Evolutionary conservation across 2,888 invertebrate species (phyloP), one percentile per base, ranked within the genome.

Genomic region (Dryomyza anilis): DNA sequence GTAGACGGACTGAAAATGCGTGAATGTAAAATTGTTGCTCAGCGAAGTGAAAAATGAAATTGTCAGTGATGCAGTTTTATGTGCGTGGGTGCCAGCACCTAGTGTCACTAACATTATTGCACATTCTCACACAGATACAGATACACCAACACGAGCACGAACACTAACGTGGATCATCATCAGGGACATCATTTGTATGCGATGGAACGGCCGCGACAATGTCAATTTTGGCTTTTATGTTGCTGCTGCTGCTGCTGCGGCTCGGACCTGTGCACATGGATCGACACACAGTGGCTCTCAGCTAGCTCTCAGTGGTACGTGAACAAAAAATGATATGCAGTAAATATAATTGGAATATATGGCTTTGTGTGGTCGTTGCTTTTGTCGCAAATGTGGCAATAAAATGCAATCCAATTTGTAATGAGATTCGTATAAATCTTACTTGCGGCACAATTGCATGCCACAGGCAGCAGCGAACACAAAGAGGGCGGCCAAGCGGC

Each of bases 301-400:
- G 23, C 50, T 23, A 5, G 39, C 12, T 39, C n/a, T 12, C 25
- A 6, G 8, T 12, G 50, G 50, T 50, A 14, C 5, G 21, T 46
- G 46, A 7, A 23, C 46, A 14, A 66, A 69, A 70, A 71, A 71
- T 69, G 69, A 69, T 70, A 67, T 70, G 67, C 71, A 73, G 71
- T 69, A 69, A 72, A 70, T 67, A 67, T 72, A 73, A 73, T 73
- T 73, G 72, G 72, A 73, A 73, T 69, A 72, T 73, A 73, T 73
- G 70, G 70, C 72, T 68, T 67, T 60, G 65, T 68, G 68, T 39
- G 67, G 68, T 43, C 43, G 39, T 52, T 53, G 55, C 56, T 56
- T 56, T 56, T 56, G 57, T 50, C 55, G 65, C 53, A 65, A 69
- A 67, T 69, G 68, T 64, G 70, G 68, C 67, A 69, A 69, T 69